phyloP scores from a whole-genome alignment of 2,888 invertebrate species.

The Meiosimyza decipiens region DNA sequence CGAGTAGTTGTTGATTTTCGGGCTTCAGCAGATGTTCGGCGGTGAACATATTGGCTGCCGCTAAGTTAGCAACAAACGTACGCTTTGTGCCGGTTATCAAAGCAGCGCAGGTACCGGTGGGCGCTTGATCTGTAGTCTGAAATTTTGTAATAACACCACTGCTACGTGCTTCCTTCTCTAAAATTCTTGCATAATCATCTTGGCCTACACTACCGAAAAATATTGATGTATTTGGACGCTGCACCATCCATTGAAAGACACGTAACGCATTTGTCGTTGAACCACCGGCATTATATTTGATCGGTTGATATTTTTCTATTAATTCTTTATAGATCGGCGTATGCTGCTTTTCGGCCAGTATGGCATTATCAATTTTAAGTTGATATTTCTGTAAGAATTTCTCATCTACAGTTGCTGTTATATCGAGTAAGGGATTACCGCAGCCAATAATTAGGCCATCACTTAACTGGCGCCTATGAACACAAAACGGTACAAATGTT shows the following conservation, averaged over 20 bases:
- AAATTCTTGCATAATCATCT: slow-evolving; percentile 87
- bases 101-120: slow-evolving; percentile 97
- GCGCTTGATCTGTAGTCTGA: slow-evolving; percentile 79
- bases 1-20: slow-evolving; percentile 79
- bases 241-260: slow-evolving; percentile 92
- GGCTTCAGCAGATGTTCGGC: slow-evolving; percentile 82
- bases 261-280: slow-evolving; percentile 94
- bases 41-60: slow-evolving; percentile 96
- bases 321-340: slow-evolving; percentile 83
- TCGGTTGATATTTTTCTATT: slow-evolving; percentile 76
- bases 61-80: slow-evolving; percentile 94
- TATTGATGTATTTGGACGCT: slow-evolving; percentile 80
- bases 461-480: slow-evolving; percentile 64
- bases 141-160: slow-evolving; percentile 91
- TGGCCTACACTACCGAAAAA: slow-evolving; percentile 96
- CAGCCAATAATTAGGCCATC: slow-evolving; percentile 89
- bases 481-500: no score
- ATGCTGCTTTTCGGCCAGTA: slow-evolving; percentile 91
- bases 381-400: slow-evolving; percentile 87
- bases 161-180: slow-evolving; percentile 80
- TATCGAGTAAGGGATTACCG: slow-evolving; percentile 96
- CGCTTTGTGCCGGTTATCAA: slow-evolving; percentile 88
- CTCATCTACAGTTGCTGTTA: slow-evolving; percentile 83
- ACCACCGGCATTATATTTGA: slow-evolving; percentile 93
- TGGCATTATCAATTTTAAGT: slow-evolving; percentile 90